Percentiles rank a stretch among this genome's conserved stretches.
phyloP scores from a whole-genome alignment of 53 echinoderm and acorn worm species.

The Pentamera pediparva region DNA sequence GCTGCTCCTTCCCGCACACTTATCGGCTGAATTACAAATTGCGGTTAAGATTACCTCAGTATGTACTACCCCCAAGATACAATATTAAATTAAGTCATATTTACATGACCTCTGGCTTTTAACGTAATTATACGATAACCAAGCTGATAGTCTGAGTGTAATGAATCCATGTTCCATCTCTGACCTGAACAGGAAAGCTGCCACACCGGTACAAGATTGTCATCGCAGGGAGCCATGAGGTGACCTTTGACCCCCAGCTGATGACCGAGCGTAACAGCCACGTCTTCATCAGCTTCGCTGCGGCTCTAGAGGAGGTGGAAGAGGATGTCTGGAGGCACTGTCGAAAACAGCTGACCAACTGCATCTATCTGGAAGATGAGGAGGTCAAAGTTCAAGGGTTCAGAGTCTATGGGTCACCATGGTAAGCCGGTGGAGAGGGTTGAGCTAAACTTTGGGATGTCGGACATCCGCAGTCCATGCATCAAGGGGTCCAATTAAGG shows the following conservation, averaged over 20 bases:
- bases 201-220: slow-evolving; percentile 92
- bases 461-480: too few species aligned
- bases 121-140: too few species aligned
- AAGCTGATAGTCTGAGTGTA: neutral
- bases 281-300: slow-evolving; percentile 92
- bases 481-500: too few species aligned
- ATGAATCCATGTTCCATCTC: neutral
- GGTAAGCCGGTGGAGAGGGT: slow-evolving; percentile 69
- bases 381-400: slow-evolving; percentile 75
- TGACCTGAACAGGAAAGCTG: slow-evolving; percentile 56
- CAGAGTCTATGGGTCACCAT: slow-evolving; percentile 90
- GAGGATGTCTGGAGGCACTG: slow-evolving; percentile 69
- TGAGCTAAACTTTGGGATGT: too few species aligned
- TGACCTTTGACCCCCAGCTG: slow-evolving; percentile 84
- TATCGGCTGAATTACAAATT: too few species aligned
- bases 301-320: slow-evolving; percentile 74
- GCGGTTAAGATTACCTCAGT: too few species aligned
- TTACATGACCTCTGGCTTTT: too few species aligned
- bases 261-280: slow-evolving; percentile 88
- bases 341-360: slow-evolving; percentile 61
- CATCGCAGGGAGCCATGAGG: slow-evolving; percentile 95
- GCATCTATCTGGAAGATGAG: slow-evolving; percentile 82
- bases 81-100: too few species aligned
- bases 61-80: too few species aligned
- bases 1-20: too few species aligned